Conservation (phyloP, 2,888 invertebrate genomes). For the Lingula anatina region DNA sequence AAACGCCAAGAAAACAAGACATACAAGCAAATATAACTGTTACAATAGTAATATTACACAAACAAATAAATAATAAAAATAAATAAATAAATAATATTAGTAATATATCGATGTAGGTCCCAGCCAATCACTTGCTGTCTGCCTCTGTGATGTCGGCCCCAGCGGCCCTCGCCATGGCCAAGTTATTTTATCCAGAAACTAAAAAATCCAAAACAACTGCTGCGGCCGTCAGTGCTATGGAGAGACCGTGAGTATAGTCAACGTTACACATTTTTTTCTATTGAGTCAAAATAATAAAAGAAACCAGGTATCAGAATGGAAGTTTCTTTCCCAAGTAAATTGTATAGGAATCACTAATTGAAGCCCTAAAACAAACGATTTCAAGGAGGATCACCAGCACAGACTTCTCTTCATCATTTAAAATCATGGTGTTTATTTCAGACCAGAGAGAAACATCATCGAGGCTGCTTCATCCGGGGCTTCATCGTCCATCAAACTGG, state of each 20-base stretch:
- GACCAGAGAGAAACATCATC: constrained; percentile 75
- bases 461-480: constrained; percentile 92
- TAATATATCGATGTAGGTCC: constrained; percentile 15
- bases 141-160: constrained; percentile 96
- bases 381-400: neutral
- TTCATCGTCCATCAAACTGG: constrained; percentile 70
- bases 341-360: neutral
- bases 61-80: neutral
- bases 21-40: no score
- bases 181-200: constrained; percentile 88
- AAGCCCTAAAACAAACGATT: neutral
- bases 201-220: constrained; percentile 68
- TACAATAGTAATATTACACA: neutral
- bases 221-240: constrained; percentile 68
- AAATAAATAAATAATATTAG: neutral
- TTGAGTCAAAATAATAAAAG: neutral
- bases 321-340: constrained; percentile 43
- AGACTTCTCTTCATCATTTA: no score
- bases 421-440: constrained; percentile 52
- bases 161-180: constrained; percentile 82
- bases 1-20: no score
- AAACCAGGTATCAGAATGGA: neutral
- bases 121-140: constrained; percentile 78
- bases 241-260: constrained; percentile 43
- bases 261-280: no score